Evolutionary conservation across 2,888 invertebrate genomes (phyloP).

Genomic region (Cantharis rustica): DNA sequence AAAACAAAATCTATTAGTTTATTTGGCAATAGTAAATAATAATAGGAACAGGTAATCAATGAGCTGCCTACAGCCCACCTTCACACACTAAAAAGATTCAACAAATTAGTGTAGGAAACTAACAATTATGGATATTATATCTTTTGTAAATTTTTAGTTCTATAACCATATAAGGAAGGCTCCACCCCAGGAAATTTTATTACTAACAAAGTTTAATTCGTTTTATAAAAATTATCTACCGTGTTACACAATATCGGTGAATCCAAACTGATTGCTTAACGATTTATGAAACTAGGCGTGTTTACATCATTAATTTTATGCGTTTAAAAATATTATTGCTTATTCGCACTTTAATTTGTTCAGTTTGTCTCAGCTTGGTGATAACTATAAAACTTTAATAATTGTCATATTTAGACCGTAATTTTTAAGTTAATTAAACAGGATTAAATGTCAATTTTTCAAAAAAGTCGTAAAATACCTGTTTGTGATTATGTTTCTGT

Average conservation of each 20-base stretch:
- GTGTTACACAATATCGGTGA: background rate
- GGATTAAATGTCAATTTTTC: background rate
- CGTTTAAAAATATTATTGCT: background rate
- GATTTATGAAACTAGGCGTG: background rate
- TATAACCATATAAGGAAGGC: background rate
- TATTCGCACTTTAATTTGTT: background rate
- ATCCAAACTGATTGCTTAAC: background rate
- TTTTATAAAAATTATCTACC: background rate
- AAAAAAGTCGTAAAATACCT: background rate
- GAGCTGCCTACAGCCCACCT: background rate
- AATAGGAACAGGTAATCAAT: background rate
- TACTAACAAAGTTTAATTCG: background rate
- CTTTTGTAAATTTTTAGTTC: background rate
- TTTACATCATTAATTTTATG: background rate
- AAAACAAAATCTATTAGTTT: background rate
- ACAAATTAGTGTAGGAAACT: background rate
- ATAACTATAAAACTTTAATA: background rate
- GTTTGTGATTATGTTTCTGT: background rate
- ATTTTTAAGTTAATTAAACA: background rate
- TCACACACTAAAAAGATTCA: background rate
- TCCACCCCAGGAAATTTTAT: background rate
- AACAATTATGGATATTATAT: background rate
- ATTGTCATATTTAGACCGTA: background rate
- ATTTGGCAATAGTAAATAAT: background rate
- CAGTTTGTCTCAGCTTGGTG: background rate